Percentiles rank a stretch among this genome's conserved stretches.
Evolutionary conservation across 2,888 invertebrate genomes (phyloP).

Genomic region (Plebejus argus): DNA sequence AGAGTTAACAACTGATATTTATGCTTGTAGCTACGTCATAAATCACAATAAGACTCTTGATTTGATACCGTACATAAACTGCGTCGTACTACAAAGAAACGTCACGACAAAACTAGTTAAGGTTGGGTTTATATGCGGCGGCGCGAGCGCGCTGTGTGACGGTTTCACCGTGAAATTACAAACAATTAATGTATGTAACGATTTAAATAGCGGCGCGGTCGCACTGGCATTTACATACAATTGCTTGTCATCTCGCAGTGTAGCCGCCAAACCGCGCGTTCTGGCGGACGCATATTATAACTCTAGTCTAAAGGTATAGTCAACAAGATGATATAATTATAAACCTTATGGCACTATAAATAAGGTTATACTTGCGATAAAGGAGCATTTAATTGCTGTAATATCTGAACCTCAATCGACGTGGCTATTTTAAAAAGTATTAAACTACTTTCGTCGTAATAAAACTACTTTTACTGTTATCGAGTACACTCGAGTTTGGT

Average conservation of each 20-base stretch:
- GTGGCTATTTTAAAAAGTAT: neutral
- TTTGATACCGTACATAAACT: neutral
- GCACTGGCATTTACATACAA: too few relatives aligned
- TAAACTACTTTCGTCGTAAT: conserved; percentile 6
- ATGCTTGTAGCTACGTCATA: neutral
- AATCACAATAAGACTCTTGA: neutral
- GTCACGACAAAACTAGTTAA: neutral
- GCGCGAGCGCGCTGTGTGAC: too few relatives aligned
- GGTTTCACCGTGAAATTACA: too few relatives aligned
- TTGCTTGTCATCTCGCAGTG: too few relatives aligned
- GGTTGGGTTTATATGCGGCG: too few relatives aligned
- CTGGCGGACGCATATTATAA: too few relatives aligned
- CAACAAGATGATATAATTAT: too few relatives aligned
- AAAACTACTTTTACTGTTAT: conserved; percentile 12
- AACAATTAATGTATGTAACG: too few relatives aligned
- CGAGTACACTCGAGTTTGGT: neutral
- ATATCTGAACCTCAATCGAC: neutral
- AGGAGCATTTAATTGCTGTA: neutral
- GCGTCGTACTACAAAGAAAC: neutral
- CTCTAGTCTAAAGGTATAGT: too few relatives aligned
- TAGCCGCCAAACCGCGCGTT: too few relatives aligned
- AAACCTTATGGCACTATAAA: too few relatives aligned
- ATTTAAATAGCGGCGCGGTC: too few relatives aligned
- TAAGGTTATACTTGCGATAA: neutral
- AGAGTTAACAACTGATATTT: neutral